These are phyloP conservation scores for Papilio glaucus DNA, from an alignment of 1,140 invertebrate species.

Conservation along the genomic window DNA sequence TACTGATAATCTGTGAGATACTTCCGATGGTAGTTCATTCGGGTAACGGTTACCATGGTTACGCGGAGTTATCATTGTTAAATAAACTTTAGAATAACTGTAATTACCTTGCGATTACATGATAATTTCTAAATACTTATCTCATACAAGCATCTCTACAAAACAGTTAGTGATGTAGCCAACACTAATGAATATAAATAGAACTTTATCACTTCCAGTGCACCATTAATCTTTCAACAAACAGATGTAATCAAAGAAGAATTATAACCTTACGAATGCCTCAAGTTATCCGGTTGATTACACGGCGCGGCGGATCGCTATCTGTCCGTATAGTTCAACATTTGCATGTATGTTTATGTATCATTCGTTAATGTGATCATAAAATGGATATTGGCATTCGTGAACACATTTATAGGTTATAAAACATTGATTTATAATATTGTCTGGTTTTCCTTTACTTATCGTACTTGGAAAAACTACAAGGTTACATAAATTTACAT, in stretches of 20 bases:
- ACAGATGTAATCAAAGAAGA: constrained; percentile 10
- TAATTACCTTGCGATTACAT: neutral
- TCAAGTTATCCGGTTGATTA: constrained; percentile 17
- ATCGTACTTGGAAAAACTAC: constrained; percentile 10
- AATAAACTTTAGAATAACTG: neutral
- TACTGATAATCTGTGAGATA: no score
- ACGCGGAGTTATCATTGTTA: neutral
- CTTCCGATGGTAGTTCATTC: no score
- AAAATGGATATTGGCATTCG: constrained; percentile 34
- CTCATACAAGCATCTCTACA: neutral
- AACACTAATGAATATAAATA: neutral
- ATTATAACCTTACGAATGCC: constrained; percentile 17
- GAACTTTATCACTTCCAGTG: constrained; percentile 19
- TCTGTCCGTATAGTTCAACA: neutral
- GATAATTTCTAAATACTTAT: neutral
- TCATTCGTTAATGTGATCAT: constrained; percentile 22
- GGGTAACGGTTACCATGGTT: no score
- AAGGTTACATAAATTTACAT: constrained; percentile 1
- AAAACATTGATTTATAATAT: constrained; percentile 34
- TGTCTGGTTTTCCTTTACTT: constrained; percentile 27
- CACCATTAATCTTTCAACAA: constrained; percentile 19
- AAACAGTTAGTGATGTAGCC: neutral
- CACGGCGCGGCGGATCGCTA: neutral
- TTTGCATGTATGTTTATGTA: constrained; percentile 35
- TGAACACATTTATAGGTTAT: constrained; percentile 32